Base-by-base conservation (phyloP, 2,797 vertebrate genomes). In the Otolemur crassicaudatus region DNA sequence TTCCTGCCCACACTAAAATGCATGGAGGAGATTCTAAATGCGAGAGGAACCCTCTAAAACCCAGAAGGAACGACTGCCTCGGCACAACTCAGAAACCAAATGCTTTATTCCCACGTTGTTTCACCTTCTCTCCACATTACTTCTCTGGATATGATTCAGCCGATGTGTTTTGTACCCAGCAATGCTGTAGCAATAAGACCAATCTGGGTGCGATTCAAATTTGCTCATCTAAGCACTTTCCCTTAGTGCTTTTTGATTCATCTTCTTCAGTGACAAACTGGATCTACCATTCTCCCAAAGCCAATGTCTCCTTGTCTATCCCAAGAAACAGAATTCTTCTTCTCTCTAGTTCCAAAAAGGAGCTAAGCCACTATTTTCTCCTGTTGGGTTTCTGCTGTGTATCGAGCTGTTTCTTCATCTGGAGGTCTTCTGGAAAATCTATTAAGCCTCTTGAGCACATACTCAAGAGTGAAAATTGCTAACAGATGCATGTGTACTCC, bases 401-500 rank as follows among this genome's bases (percentile, higher is more conserved):
- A 81, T 1, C 11, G 90, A 92, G 92, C 40, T 1, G 0, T 72
- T n/a, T 97, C 94, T 91, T 94, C 96, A 83, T 87, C 76, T 72
- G 77, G 92, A 96, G 94, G 72, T 95, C 90, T 96, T 93, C 93
- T 3, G 1, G 87, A 84, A 97, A 94, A 98, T 88, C 82, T 86
- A 97, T 93, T 90, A 95, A 91, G 77, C 0, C 0, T 61, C 75
- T 93, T 87, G 86, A 80, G 91, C 73, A 40, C 90, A 31, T 81
- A 97, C 91, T 95, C 58, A 10, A 46, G 76, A 72, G 76, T 91
- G 97, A 96, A 92, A 96, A 31, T 80, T 56, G 63, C 81, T 79
- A 85, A 53, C n/a, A 91, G 87, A 79, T 22, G 70, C 77, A 11
- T 96, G 96, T 91, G 85, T 94, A 80, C 82, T 95, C 25, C 3